Evolutionary conservation across 2,888 invertebrate species (phyloP).

Genomic region (Pristionchus japonicus): DNA sequence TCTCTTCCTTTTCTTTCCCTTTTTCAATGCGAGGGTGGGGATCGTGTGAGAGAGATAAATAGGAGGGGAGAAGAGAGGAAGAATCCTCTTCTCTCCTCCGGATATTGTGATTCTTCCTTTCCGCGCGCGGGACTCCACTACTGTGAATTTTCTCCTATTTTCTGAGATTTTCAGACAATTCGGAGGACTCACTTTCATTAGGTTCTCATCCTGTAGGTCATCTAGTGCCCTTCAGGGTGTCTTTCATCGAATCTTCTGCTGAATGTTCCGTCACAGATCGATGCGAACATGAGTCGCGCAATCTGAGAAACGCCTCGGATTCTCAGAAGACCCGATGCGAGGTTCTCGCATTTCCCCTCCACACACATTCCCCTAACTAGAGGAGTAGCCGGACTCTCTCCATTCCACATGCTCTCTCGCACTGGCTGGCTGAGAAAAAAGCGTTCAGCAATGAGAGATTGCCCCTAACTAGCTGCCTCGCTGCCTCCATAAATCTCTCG

Average conservation of each 20-base stretch:
- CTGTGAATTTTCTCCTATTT: background rate
- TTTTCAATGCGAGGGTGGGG: background rate
- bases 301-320: background rate
- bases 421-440: no score
- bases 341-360: background rate
- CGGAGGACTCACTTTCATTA: background rate
- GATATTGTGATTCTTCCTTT: conserved; percentile 1
- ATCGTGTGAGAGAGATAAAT: background rate
- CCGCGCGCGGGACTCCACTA: background rate
- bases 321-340: background rate
- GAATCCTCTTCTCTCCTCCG: background rate
- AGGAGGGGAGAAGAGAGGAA: background rate
- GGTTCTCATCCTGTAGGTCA: no score
- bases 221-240: no score
- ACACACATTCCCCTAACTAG: background rate
- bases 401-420: background rate
- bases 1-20: background rate
- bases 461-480: background rate
- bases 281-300: background rate
- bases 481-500: background rate
- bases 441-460: no score
- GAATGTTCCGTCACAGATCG: background rate
- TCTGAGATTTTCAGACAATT: background rate
- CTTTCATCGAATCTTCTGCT: background rate
- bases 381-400: background rate